Conservation (phyloP, 2,797 vertebrate genomes). For the Podarcis siculus region DNA sequence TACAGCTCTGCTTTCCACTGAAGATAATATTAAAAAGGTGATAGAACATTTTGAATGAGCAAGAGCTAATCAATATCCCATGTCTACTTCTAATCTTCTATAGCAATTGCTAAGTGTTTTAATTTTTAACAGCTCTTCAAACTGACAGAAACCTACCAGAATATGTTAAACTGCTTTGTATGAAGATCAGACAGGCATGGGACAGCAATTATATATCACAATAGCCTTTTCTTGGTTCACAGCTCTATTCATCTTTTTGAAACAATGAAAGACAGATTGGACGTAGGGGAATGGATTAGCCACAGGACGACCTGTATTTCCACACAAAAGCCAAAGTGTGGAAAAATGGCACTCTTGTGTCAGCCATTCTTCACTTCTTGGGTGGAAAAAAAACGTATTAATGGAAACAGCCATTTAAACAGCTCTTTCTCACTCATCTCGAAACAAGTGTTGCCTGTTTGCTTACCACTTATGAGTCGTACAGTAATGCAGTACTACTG, state of each 20-base stretch:
- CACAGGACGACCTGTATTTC: slow-evolving; percentile 74
- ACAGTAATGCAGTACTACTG: slow-evolving; percentile 13
- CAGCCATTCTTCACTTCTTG: slow-evolving; percentile 73
- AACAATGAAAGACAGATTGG: slow-evolving; percentile 70
- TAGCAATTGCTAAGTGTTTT: slow-evolving; percentile 26
- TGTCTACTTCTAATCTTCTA: slow-evolving; percentile 38
- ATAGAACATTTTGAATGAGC: slow-evolving; percentile 29
- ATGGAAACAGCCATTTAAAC: slow-evolving; percentile 73
- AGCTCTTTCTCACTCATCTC: slow-evolving; percentile 73
- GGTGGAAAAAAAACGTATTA: slow-evolving; percentile 59
- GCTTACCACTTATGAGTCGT: not conserved
- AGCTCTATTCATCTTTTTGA: slow-evolving; percentile 75
- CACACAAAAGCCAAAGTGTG: slow-evolving; percentile 76
- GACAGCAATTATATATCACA: slow-evolving; percentile 73
- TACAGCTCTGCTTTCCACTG: slow-evolving; percentile 4
- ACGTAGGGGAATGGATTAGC: slow-evolving; percentile 69
- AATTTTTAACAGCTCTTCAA: slow-evolving; percentile 37
- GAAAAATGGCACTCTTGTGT: slow-evolving; percentile 68
- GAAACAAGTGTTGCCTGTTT: slow-evolving; percentile 76
- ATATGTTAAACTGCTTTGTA: slow-evolving; percentile 62
- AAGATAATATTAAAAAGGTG: slow-evolving; percentile 17
- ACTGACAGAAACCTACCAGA: slow-evolving; percentile 42
- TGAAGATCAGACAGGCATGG: slow-evolving; percentile 65
- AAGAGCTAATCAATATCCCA: not conserved
- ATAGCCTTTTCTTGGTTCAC: slow-evolving; percentile 70